A percentile compares a stretch with the other conserved stretches of the same genome.
phyloP scores from a whole-genome alignment of 2,113 vertebrate species.

The Calyptomena viridis region DNA sequence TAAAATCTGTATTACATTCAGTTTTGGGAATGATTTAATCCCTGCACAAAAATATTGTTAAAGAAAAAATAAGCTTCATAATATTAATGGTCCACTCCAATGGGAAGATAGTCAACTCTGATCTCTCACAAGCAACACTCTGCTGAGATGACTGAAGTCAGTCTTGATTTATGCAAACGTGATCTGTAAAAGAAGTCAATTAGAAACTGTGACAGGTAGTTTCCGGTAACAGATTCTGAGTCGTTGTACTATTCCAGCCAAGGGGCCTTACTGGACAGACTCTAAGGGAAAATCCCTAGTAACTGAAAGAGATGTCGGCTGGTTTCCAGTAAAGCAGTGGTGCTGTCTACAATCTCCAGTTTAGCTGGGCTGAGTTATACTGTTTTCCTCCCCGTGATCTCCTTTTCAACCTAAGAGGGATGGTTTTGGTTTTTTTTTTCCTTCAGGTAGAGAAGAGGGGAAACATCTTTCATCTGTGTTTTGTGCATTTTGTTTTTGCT shows the following conservation, averaged over 20 bases:
- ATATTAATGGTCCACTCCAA: background rate
- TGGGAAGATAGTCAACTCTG: background rate
- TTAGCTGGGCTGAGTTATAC: background rate
- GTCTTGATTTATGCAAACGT: background rate
- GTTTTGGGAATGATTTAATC: background rate
- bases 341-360: background rate
- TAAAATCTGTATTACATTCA: background rate
- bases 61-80: background rate
- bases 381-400: conserved; percentile 48
- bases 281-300: background rate
- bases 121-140: background rate
- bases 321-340: background rate
- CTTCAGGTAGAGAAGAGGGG: background rate
- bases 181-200: background rate
- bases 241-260: background rate
- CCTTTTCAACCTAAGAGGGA: background rate
- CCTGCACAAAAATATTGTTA: background rate
- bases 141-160: background rate
- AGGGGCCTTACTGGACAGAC: background rate
- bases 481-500: conserved; percentile 15
- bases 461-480: conserved; percentile 46
- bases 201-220: background rate
- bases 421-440: background rate
- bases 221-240: rapidly evolving
- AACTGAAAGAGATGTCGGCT: background rate